These are phyloP conservation scores for Pentalonia nigronervosa DNA, from an alignment of 1,140 invertebrate genomes.

Conservation along the genomic window DNA sequence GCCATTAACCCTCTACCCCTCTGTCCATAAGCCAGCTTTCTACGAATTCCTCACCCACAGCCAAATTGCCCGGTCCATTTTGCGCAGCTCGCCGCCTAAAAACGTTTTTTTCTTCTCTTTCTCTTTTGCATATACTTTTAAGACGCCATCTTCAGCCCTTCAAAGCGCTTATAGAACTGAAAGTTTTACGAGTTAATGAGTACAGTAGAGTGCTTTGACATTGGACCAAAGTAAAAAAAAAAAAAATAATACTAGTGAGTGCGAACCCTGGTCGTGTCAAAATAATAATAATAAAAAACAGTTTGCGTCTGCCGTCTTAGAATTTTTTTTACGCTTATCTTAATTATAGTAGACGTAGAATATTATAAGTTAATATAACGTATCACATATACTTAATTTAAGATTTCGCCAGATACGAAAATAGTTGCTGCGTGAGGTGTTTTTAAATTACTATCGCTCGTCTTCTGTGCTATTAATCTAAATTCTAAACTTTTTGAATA, in stretches of 20 bases:
- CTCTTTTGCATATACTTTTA: conserved; percentile 18
- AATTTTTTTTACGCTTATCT: not conserved
- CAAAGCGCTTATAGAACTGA: conserved; percentile 33
- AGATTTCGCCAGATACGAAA: not conserved
- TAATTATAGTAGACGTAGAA: not conserved
- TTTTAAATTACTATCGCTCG: not conserved
- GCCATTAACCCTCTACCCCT: conserved; percentile 32
- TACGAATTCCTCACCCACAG: not conserved
- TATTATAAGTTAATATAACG: not conserved
- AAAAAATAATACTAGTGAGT: not conserved
- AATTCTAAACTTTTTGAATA: not conserved
- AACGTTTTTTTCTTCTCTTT: not conserved
- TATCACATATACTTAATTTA: not conserved
- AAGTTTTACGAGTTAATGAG: conserved; percentile 56
- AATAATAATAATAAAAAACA: conserved; percentile 6
- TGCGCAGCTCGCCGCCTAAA: conserved; percentile 10
- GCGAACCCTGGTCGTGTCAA: not conserved
- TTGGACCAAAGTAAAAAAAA: conserved; percentile 8
- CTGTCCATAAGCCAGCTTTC: not conserved
- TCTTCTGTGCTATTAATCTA: not conserved
- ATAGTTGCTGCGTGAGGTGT: not conserved
- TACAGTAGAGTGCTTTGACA: conserved; percentile 32
- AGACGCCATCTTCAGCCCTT: not conserved
- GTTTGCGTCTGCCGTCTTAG: not conserved
- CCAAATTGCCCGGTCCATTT: conserved; percentile 34